phyloP scores from a whole-genome alignment of 2,113 vertebrate species.

The Aspiorhynchus laticeps region DNA sequence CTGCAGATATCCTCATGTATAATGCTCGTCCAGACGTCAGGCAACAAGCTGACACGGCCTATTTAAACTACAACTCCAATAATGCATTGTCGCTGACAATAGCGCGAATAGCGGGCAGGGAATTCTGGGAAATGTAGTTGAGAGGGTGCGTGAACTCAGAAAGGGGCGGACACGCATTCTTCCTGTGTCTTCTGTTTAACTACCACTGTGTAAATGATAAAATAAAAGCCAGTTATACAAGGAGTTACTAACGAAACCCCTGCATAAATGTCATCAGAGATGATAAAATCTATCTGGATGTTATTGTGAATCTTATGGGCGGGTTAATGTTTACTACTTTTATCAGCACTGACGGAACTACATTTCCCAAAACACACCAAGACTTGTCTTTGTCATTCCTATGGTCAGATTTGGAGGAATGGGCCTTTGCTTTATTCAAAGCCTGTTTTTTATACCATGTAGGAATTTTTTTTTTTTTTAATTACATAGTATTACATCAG shows the following conservation, averaged over 20 bases:
- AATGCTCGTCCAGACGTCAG: slow-evolving; percentile 54
- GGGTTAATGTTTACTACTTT: background rate
- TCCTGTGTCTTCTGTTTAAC: slow-evolving; percentile 2
- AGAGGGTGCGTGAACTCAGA: background rate
- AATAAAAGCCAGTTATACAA: background rate
- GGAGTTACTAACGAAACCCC: background rate
- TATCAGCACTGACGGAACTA: slow-evolving; percentile 30
- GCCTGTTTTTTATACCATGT: background rate
- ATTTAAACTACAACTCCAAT: slow-evolving; percentile 70
- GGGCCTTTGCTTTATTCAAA: background rate
- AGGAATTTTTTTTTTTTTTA: no score
- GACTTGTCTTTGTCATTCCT: background rate
- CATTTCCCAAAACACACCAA: slow-evolving; percentile 46
- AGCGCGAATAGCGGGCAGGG: background rate
- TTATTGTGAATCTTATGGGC: background rate
- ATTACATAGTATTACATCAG: background rate
- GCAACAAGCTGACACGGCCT: slow-evolving; percentile 60
- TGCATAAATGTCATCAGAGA: background rate
- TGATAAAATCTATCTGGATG: background rate
- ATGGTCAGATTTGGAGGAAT: background rate
- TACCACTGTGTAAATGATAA: background rate
- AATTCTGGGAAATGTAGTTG: slow-evolving; percentile 59
- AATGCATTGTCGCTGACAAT: background rate
- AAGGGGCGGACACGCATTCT: slow-evolving; percentile 14
- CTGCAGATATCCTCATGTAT: slow-evolving; percentile 66